phyloP scores from a whole-genome alignment of 1,140 invertebrate genomes.

The Diprion similis region DNA sequence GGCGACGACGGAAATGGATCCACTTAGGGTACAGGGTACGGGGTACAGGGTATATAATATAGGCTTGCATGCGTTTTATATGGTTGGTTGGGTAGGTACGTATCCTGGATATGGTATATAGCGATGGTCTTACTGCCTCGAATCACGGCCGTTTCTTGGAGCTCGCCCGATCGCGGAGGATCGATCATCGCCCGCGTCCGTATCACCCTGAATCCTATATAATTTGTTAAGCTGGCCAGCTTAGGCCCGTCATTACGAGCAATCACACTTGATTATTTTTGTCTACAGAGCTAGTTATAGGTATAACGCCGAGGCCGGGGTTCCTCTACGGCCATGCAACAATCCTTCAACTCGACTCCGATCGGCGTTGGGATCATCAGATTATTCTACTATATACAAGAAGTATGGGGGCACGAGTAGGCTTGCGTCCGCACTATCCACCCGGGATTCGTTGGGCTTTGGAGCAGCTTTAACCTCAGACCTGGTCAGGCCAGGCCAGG shows the following conservation, averaged over 20 bases:
- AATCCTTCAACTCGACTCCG: no score
- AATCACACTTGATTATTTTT: constrained; percentile 63
- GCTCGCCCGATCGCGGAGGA: constrained; percentile 3
- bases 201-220: constrained; percentile 34
- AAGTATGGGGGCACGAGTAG: no score
- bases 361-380: no score
- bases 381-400: no score
- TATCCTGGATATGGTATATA: neutral
- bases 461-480: no score
- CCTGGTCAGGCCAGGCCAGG: no score
- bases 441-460: no score
- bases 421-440: no score
- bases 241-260: constrained; percentile 60
- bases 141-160: constrained; percentile 10
- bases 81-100: neutral
- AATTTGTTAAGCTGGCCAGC: constrained; percentile 61
- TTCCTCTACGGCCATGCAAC: no score
- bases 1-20: no score
- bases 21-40: no score
- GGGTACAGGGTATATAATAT: no score
- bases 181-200: neutral
- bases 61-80: neutral
- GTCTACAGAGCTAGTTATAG: constrained; percentile 48
- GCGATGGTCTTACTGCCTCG: neutral
- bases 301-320: neutral